phyloP scores from a whole-genome alignment of 2,797 vertebrate genomes.

The Bradypodion ventrale region DNA sequence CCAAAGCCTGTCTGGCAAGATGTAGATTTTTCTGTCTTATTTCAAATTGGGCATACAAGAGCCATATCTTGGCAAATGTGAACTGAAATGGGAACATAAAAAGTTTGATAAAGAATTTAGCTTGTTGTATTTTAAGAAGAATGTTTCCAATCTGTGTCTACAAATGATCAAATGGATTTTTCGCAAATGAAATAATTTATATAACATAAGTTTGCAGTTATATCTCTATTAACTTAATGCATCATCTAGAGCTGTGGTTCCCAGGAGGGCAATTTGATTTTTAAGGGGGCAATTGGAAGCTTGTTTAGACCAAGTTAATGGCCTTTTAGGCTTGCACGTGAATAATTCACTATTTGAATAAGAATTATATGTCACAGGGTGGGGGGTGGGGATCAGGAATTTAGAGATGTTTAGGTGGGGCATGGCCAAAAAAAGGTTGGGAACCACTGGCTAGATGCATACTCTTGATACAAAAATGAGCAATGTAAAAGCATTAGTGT shows the following conservation, averaged over 20 bases:
- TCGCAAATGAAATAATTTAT: neutral
- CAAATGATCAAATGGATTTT: neutral
- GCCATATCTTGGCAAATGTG: conserved; percentile 97
- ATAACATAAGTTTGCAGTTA: neutral
- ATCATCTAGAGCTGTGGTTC: neutral
- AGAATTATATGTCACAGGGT: too few species aligned
- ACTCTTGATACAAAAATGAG: neutral
- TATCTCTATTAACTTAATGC: neutral
- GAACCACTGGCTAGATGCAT: too few species aligned
- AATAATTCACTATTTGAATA: too few species aligned
- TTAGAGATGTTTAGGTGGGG: too few species aligned
- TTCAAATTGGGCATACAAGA: conserved; percentile 93
- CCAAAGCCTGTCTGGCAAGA: conserved; percentile 88
- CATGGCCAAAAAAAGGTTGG: too few species aligned
- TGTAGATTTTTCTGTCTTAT: conserved; percentile 96
- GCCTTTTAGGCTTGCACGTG: too few species aligned
- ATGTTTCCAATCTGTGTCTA: neutral
- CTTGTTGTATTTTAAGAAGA: neutral
- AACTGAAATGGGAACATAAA: conserved; percentile 81
- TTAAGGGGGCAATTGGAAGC: too few species aligned
- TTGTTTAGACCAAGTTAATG: too few species aligned
- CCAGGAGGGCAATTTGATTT: too few species aligned
- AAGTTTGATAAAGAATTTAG: neutral
- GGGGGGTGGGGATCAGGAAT: too few species aligned
- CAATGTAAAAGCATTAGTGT: neutral